phyloP scores from a whole-genome alignment of 2,113 vertebrate genomes.

The Colossoma macropomum region DNA sequence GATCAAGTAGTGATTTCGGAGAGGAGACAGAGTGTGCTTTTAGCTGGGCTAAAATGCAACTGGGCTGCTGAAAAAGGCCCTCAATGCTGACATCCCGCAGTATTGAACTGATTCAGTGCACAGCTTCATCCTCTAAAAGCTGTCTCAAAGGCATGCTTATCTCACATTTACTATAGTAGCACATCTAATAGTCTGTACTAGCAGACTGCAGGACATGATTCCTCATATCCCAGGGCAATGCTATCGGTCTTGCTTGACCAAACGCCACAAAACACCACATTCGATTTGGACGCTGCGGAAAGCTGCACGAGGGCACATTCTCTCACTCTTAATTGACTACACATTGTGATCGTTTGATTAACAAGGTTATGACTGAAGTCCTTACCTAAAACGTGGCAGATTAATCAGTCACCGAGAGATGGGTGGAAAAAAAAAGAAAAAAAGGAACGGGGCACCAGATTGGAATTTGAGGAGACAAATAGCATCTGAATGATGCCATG shows the following conservation, averaged over 20 bases:
- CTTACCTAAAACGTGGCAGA: slow-evolving; percentile 66
- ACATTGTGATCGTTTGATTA: slow-evolving; percentile 66
- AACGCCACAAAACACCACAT: slow-evolving; percentile 2
- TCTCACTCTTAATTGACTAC: slow-evolving; percentile 51
- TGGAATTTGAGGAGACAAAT: slow-evolving; percentile 79
- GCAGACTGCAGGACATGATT: slow-evolving; percentile 24
- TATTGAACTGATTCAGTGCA: slow-evolving; percentile 59
- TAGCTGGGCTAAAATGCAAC: slow-evolving; percentile 59
- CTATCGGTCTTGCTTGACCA: slow-evolving; percentile 42
- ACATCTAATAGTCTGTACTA: slow-evolving; percentile 40
- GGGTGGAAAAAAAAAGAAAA: slow-evolving; percentile 38
- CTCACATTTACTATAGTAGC: slow-evolving; percentile 28
- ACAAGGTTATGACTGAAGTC: slow-evolving; percentile 63
- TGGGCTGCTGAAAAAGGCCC: slow-evolving; percentile 37
- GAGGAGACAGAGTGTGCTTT: slow-evolving; percentile 52
- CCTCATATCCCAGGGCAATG: slow-evolving; percentile 13
- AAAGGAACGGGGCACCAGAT: slow-evolving; percentile 63
- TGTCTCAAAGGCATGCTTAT: slow-evolving; percentile 3
- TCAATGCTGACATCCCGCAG: slow-evolving; percentile 50
- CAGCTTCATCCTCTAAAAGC: slow-evolving; percentile 50
- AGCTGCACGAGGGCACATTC: slow-evolving; percentile 15
- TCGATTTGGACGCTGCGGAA: not conserved
- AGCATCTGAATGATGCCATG: slow-evolving; percentile 75
- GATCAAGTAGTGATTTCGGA: slow-evolving; percentile 65
- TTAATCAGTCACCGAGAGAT: slow-evolving; percentile 61